Conservation (phyloP, 1,140 invertebrate species). For the Psix sp. region DNA sequence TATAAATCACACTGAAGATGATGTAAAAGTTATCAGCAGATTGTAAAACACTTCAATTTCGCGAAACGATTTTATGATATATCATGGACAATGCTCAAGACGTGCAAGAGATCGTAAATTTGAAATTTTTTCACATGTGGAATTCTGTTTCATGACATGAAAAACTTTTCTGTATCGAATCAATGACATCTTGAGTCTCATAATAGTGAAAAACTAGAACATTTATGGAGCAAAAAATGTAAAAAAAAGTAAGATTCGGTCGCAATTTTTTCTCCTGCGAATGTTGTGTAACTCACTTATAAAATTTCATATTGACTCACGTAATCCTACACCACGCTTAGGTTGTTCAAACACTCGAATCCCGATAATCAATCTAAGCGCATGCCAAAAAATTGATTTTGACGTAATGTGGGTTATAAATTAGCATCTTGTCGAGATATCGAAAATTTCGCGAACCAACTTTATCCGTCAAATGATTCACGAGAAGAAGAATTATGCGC, state of each 20-base stretch:
- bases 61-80: constrained; percentile 12
- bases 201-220: constrained; percentile 18
- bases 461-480: constrained; percentile 48
- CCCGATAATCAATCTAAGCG: constrained; percentile 36
- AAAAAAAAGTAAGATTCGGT: constrained; percentile 35
- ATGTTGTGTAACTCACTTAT: constrained; percentile 28
- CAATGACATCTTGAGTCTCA: no score
- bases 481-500: constrained; percentile 42
- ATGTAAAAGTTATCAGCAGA: constrained; percentile 33
- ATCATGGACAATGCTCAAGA: constrained; percentile 19
- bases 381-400: constrained; percentile 13
- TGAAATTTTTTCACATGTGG: background rate
- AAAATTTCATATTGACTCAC: constrained; percentile 51
- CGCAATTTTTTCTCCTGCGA: constrained; percentile 17
- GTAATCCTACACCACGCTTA: constrained; percentile 38
- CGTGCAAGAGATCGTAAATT: background rate
- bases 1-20: constrained; percentile 36
- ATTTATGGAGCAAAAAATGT: constrained; percentile 8
- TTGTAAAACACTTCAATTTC: constrained; percentile 39
- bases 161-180: no score
- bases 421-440: constrained; percentile 48
- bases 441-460: constrained; percentile 41
- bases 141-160: no score
- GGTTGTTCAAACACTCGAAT: constrained; percentile 29
- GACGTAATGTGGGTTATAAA: constrained; percentile 43